Evolutionary conservation across 1,140 invertebrate species (phyloP).

Genomic region (Dreissena rostriformis): DNA sequence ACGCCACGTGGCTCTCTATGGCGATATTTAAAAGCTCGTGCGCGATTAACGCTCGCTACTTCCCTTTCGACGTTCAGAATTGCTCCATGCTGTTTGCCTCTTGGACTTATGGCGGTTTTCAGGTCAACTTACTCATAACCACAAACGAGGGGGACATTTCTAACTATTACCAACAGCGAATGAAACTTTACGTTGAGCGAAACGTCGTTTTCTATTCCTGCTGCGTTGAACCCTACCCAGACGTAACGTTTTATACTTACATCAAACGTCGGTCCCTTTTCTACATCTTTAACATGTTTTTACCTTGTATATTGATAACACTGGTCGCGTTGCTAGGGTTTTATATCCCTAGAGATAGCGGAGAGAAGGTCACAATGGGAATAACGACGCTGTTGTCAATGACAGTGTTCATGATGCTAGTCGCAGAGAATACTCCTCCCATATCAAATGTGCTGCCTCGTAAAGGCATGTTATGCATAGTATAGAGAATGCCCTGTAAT

Average conservation of each 20-base stretch:
- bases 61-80: constrained; percentile 83
- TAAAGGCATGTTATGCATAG: constrained; percentile 69
- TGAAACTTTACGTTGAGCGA: constrained; percentile 80
- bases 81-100: constrained; percentile 89
- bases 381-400: constrained; percentile 79
- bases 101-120: constrained; percentile 95
- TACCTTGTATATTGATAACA: constrained; percentile 93
- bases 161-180: constrained; percentile 81
- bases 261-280: constrained; percentile 91
- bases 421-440: constrained; percentile 80
- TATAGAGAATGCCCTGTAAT: no score
- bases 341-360: constrained; percentile 93
- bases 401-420: constrained; percentile 81
- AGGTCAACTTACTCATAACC: constrained; percentile 73
- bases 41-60: constrained; percentile 82
- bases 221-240: constrained; percentile 82
- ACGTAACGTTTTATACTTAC: constrained; percentile 81
- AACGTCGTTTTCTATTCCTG: constrained; percentile 88
- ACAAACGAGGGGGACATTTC: constrained; percentile 78
- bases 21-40: constrained; percentile 83
- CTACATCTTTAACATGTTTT: constrained; percentile 92
- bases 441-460: constrained; percentile 78
- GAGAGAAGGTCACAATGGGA: constrained; percentile 81
- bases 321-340: constrained; percentile 90
- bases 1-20: constrained; percentile 83